Conservation (phyloP, 2,888 invertebrate genomes). For the Cephus runcator region DNA sequence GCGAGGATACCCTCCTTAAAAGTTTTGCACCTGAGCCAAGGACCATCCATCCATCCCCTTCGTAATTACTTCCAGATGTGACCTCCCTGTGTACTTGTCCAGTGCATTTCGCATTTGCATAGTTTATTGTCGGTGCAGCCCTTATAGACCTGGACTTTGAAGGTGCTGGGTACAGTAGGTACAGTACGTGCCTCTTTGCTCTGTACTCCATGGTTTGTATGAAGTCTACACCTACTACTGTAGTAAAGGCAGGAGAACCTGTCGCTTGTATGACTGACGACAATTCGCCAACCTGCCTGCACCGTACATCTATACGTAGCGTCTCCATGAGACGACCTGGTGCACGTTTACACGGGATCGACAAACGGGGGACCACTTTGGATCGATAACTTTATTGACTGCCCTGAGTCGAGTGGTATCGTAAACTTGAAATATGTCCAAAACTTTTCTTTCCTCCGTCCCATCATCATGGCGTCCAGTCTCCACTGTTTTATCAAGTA, state of each 20-base stretch:
- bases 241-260: background rate
- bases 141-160: background rate
- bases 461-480: background rate
- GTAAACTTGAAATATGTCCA: slow-evolving; percentile 39
- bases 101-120: slow-evolving; percentile 15
- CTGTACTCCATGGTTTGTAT: background rate
- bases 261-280: background rate
- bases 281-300: background rate
- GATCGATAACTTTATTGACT: slow-evolving; percentile 33
- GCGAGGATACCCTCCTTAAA: background rate
- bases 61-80: slow-evolving; percentile 59
- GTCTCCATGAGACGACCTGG: background rate
- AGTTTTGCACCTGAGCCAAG: slow-evolving; percentile 16
- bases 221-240: background rate
- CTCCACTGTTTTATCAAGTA: background rate
- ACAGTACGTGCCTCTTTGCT: too few species aligned
- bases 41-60: slow-evolving; percentile 13
- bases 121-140: slow-evolving; percentile 12
- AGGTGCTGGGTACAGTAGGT: background rate
- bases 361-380: slow-evolving; percentile 18
- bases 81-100: slow-evolving; percentile 9
- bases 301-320: background rate
- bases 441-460: background rate
- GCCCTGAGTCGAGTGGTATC: slow-evolving; percentile 5
- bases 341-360: slow-evolving; percentile 22